Conservation (phyloP, 1,140 invertebrate species). For the Brachionus calyciflorus region DNA sequence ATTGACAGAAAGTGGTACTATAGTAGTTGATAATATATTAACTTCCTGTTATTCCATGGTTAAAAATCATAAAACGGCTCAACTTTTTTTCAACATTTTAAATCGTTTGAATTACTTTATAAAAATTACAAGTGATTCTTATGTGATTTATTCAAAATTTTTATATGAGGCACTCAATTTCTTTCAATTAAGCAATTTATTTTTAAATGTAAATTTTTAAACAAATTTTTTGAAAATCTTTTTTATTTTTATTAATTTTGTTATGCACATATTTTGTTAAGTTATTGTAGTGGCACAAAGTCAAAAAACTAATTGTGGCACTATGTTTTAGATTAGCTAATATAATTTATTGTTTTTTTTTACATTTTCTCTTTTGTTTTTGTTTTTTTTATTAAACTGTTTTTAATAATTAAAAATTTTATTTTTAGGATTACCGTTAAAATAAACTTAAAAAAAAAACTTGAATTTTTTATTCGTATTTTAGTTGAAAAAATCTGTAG, state of each 20-base stretch:
- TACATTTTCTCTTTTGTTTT: too few relatives aligned
- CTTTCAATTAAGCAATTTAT: constrained; percentile 12
- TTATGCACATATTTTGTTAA: constrained; percentile 22
- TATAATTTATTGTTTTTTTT: too few relatives aligned
- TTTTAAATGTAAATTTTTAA: constrained; percentile 29
- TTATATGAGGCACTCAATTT: constrained; percentile 23
- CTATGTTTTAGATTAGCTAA: too few relatives aligned
- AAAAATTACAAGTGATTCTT: background rate
- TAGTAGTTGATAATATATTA: constrained; percentile 83
- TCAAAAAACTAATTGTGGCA: too few relatives aligned
- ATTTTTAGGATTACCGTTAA: too few relatives aligned
- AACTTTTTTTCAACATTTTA: constrained; percentile 57
- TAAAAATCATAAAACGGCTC: constrained; percentile 77
- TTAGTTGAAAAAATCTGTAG: too few relatives aligned
- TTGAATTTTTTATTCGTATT: too few relatives aligned
- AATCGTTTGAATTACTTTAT: constrained; percentile 27
- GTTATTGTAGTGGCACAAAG: too few relatives aligned
- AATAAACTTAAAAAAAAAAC: too few relatives aligned
- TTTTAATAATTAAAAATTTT: too few relatives aligned
- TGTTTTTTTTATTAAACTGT: too few relatives aligned
- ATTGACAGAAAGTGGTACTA: constrained; percentile 77
- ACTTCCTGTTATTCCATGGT: constrained; percentile 91
- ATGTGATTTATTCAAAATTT: constrained; percentile 35
- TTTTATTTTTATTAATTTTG: background rate
- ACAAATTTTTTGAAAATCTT: constrained; percentile 5